Percentiles rank a stretch among this genome's conserved stretches.
Conservation (phyloP, 2,113 vertebrate species). For the Brienomyrus longianalis region DNA sequence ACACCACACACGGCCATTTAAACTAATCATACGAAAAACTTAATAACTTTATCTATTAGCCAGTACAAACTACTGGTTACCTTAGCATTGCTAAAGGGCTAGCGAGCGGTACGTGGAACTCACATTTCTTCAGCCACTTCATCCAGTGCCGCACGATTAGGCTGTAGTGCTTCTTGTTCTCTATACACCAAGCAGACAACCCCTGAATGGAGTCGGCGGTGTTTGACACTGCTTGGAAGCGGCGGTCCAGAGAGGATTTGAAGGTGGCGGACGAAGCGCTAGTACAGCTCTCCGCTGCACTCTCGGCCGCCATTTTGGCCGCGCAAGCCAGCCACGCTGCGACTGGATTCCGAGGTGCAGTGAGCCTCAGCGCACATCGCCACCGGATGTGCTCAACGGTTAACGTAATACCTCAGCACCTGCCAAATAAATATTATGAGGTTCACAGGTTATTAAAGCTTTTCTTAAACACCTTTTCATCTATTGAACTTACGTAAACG, state of each 20-base stretch:
- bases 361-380: neutral
- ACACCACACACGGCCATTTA: neutral
- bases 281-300: slow-evolving; percentile 45
- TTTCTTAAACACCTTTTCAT: neutral
- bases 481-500: neutral
- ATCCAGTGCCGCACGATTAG: slow-evolving; percentile 85
- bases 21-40: neutral
- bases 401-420: neutral
- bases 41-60: neutral
- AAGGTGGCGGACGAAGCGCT: slow-evolving; percentile 59
- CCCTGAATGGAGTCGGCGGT: slow-evolving; percentile 95
- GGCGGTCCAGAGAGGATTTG: slow-evolving; percentile 76
- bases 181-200: slow-evolving; percentile 86
- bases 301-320: slow-evolving; percentile 80
- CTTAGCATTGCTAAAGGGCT: neutral
- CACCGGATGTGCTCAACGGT: neutral
- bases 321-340: neutral
- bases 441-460: neutral
- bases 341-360: neutral
- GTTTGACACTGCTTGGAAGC: slow-evolving; percentile 76
- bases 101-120: slow-evolving; percentile 47
- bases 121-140: slow-evolving; percentile 84
- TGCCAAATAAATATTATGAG: neutral
- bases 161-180: slow-evolving; percentile 88
- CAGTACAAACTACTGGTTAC: neutral